phyloP scores from a whole-genome alignment of 2,113 vertebrate species.

The Pyrgilauda ruficollis region DNA sequence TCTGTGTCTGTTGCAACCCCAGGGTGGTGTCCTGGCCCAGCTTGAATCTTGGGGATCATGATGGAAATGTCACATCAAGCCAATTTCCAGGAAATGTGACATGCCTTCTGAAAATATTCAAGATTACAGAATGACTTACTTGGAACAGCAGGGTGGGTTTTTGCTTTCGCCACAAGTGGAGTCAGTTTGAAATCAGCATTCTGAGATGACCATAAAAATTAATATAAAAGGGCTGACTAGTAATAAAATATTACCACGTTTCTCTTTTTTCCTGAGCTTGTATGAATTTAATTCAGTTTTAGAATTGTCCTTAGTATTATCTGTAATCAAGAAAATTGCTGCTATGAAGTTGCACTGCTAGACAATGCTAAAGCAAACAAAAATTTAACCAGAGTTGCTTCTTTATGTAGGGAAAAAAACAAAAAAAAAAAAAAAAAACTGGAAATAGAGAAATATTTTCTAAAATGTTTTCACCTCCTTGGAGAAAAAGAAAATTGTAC shows the following conservation, averaged over 20 bases:
- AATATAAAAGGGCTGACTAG: background rate
- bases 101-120: background rate
- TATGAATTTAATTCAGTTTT: background rate
- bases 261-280: background rate
- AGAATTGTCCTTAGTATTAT: background rate
- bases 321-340: background rate
- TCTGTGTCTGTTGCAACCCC: background rate
- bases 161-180: background rate
- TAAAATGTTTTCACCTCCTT: background rate
- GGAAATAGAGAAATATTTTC: background rate
- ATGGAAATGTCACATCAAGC: accelerated
- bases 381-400: background rate
- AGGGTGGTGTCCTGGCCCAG: accelerated
- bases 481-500: background rate
- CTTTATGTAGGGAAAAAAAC: background rate
- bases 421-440: background rate
- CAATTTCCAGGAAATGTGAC: background rate
- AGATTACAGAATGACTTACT: background rate
- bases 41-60: background rate
- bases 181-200: background rate
- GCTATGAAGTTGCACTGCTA: background rate
- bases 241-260: background rate
- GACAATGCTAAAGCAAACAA: background rate
- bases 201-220: background rate
- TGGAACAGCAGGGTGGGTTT: background rate